Percentiles rank a stretch among this genome's conserved stretches.
These are phyloP conservation scores for Pseudomugil gertrudae DNA, from an alignment of 2,797 vertebrate genomes.

Conservation along the genomic window DNA sequence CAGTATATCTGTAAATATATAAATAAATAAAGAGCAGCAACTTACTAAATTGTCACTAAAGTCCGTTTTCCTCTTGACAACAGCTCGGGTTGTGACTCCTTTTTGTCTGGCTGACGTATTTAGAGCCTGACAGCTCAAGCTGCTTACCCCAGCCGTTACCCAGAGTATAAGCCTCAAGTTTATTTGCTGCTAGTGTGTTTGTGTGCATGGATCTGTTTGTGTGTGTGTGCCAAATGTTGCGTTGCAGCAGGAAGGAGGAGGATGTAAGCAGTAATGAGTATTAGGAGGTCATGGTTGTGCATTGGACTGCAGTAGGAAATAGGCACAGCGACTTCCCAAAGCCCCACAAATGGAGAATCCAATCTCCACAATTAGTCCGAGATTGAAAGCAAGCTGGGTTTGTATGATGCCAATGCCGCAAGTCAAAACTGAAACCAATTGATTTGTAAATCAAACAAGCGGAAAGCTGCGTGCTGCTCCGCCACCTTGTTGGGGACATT, in stretches of 20 bases:
- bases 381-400: conserved; percentile 49
- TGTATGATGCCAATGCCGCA: conserved; percentile 43
- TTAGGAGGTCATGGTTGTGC: conserved; percentile 58
- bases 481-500: conserved; percentile 39
- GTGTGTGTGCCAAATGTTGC: conserved; percentile 26
- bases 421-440: conserved; percentile 59
- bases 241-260: conserved; percentile 23
- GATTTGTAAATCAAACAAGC: conserved; percentile 66
- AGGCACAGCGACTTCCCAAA: conserved; percentile 33
- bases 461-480: conserved; percentile 26
- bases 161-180: conserved; percentile 64
- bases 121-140: conserved; percentile 64
- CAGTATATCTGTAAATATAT: background rate
- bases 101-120: conserved; percentile 62
- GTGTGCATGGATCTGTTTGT: conserved; percentile 38
- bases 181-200: conserved; percentile 41
- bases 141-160: conserved; percentile 63
- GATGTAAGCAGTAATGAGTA: conserved; percentile 58
- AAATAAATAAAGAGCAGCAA: conserved; percentile 37
- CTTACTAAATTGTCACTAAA: conserved; percentile 47
- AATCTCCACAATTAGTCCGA: conserved; percentile 50
- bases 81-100: conserved; percentile 58
- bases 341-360: conserved; percentile 41
- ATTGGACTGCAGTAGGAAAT: conserved; percentile 46
- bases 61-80: conserved; percentile 31